Base-by-base conservation (phyloP, 2,113 vertebrate genomes). In the Vulpes lagopus region DNA sequence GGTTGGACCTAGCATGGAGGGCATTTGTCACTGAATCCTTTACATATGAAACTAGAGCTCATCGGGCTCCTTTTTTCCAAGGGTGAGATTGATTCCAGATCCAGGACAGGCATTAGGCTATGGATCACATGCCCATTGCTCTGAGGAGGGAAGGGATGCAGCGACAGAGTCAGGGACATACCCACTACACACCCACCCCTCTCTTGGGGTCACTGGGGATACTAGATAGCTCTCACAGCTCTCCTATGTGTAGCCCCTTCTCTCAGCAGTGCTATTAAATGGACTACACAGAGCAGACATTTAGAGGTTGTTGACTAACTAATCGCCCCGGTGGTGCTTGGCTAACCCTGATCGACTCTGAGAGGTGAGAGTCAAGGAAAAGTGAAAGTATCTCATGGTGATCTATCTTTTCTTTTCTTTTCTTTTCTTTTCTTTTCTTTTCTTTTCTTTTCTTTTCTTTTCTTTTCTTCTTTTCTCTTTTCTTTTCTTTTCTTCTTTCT, bases 21-120 rank as follows among this genome's bases (percentile, higher is more conserved):
- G 16, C 1, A 3, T 79, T 49, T 64, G 59, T 43, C 55, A 22
- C 43, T 14, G 23, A 78, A 71, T 51, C 32, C 32, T 74, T 67
- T 32, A 57, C 0, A 0, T 35, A 25, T 38, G 23, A n/a, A 65
- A 91, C 19, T 16, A 30, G 60, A 95, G 8, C 49, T 35, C 15
- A 11, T 0, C 4, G 55, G 51, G 6, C 7, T 71, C 43, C 25
- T 90, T 38, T 65, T 86, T n/a, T 62, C 51, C 43, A 43, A 65
- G 80, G 43, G 22, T 11, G 25, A 78, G 49, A 43, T 65, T 53
- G n/a, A 53, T 80, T 96, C 65, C 38, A 85, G 65, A 82, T 71
- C 22, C 35, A 16, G 27, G 25, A 38, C 16, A 67, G 87, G 30
- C 35, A 7, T 53, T 20, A 51, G 81, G 32, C 60, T 78, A 0